A percentile compares a stretch with the other conserved stretches of the same genome.
Evolutionary conservation across 1,140 invertebrate species (phyloP).

Genomic region (Alviniconcha marisindica): DNA sequence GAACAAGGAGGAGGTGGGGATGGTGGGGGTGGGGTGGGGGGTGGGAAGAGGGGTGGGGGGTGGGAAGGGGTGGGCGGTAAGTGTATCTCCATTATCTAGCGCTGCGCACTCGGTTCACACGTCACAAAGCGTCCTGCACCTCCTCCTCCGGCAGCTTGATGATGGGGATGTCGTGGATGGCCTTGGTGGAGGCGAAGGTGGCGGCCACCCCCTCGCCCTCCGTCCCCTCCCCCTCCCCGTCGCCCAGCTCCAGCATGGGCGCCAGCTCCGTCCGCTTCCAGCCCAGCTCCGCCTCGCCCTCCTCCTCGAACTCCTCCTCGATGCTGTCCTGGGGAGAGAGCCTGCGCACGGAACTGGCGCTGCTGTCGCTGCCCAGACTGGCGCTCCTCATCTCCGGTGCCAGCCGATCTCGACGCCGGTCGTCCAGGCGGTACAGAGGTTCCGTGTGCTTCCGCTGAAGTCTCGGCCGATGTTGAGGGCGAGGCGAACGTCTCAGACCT

Average conservation of each 20-base stretch:
- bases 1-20: too few relatives aligned
- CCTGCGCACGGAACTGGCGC: constrained; percentile 65
- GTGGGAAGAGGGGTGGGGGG: too few relatives aligned
- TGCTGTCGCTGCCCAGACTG: constrained; percentile 73
- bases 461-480: constrained; percentile 58
- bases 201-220: constrained; percentile 41
- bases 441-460: constrained; percentile 72
- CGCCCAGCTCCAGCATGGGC: constrained; percentile 41
- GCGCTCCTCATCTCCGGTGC: constrained; percentile 68
- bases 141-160: constrained; percentile 71
- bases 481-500: constrained; percentile 53
- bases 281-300: constrained; percentile 45
- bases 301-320: constrained; percentile 69
- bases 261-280: constrained; percentile 18
- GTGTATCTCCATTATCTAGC: too few relatives aligned
- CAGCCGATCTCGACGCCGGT: constrained; percentile 60
- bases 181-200: constrained; percentile 34
- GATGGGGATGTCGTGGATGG: constrained; percentile 68
- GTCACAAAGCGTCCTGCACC: constrained; percentile 39
- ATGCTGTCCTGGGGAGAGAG: constrained; percentile 72
- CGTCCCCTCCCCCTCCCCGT: constrained; percentile 34
- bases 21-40: too few relatives aligned
- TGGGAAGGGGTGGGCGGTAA: too few relatives aligned
- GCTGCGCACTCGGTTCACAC: too few relatives aligned
- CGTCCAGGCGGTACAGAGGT: constrained; percentile 52